Percentiles rank a stretch among this genome's conserved stretches.
These are phyloP conservation scores for Eupithecia centaureata DNA, from an alignment of 2,888 invertebrate species.

Conservation along the genomic window DNA sequence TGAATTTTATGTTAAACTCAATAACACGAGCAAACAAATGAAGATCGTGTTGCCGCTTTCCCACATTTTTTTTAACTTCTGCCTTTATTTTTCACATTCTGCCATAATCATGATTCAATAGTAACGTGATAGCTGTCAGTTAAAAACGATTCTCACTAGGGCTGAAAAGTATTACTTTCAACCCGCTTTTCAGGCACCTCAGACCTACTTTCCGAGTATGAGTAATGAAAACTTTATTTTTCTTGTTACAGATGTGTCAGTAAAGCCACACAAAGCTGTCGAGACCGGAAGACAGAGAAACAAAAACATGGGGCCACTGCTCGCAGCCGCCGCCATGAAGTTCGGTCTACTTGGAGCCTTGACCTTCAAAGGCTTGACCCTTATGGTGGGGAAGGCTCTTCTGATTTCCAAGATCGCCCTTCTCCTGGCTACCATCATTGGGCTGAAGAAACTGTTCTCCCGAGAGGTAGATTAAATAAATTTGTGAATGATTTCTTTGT, in stretches of 20 bases:
- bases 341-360: constrained; percentile 91
- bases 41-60: too few relatives aligned
- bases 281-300: constrained; percentile 89
- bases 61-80: too few relatives aligned
- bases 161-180: too few relatives aligned
- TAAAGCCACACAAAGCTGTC: constrained; percentile 84
- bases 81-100: too few relatives aligned
- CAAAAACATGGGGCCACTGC: constrained; percentile 88
- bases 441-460: constrained; percentile 91
- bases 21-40: too few relatives aligned
- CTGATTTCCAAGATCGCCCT: constrained; percentile 93
- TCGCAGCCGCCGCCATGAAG: constrained; percentile 91
- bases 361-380: constrained; percentile 90
- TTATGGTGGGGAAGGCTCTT: constrained; percentile 93
- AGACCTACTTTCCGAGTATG: too few relatives aligned
- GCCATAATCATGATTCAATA: too few relatives aligned
- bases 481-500: constrained; percentile 29
- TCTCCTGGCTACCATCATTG: constrained; percentile 90
- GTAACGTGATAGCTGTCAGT: too few relatives aligned
- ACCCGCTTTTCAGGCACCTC: too few relatives aligned
- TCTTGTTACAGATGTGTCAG: constrained; percentile 85
- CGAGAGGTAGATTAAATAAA: constrained; percentile 82
- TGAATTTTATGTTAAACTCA: too few relatives aligned
- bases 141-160: too few relatives aligned
- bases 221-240: background rate